Conservation (phyloP, 1,140 invertebrate genomes). For the Phortica variegata region DNA sequence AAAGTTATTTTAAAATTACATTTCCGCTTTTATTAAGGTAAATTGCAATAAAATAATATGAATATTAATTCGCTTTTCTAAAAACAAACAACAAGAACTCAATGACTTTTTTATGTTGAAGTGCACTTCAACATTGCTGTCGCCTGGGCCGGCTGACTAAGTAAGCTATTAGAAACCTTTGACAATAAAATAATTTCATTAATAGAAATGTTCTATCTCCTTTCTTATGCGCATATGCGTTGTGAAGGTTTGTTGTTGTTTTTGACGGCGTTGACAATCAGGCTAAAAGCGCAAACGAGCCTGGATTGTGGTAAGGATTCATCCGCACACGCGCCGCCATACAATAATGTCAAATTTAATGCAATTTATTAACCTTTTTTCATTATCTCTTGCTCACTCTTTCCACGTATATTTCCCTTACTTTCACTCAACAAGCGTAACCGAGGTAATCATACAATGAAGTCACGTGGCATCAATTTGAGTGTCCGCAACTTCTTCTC, state of each 20-base stretch:
- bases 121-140: conserved; percentile 1
- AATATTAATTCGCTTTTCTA: background rate
- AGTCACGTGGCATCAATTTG: conserved; percentile 55
- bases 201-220: conserved; percentile 39
- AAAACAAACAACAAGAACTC: conserved; percentile 3
- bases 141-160: no score
- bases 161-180: conserved; percentile 5
- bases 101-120: conserved; percentile 2
- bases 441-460: conserved; percentile 21
- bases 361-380: conserved; percentile 57
- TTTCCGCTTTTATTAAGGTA: no score
- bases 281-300: conserved; percentile 35
- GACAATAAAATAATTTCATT: conserved; percentile 43
- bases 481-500: conserved; percentile 29
- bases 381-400: conserved; percentile 38
- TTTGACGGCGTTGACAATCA: conserved; percentile 33
- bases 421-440: no score
- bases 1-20: no score
- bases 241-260: no score
- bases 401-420: no score
- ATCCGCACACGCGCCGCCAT: conserved; percentile 23
- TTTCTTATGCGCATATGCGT: no score
- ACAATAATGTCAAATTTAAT: conserved; percentile 50
- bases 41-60: conserved; percentile 1
- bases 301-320: background rate